Percentiles rank a stretch among this genome's conserved stretches.
Conservation (phyloP, 2,797 vertebrate genomes). For the Coluber constrictor region DNA sequence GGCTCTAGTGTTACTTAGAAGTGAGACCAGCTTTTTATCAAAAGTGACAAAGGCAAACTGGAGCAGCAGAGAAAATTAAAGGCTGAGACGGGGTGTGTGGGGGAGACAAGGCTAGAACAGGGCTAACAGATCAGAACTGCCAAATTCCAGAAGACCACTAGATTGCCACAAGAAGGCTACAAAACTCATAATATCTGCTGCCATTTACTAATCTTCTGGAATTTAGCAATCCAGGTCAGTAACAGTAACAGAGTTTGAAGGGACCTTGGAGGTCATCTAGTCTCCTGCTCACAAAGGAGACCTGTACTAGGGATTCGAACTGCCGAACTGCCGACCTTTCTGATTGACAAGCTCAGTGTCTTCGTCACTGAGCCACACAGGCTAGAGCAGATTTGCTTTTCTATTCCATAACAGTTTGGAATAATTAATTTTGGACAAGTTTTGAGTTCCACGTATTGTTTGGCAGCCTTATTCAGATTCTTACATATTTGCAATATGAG, state of each 20-base stretch:
- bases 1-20: background rate
- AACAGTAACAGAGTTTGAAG: too few relatives aligned
- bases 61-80: background rate
- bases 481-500: background rate
- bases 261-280: too few relatives aligned
- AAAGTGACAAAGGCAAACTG: background rate
- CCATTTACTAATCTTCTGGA: background rate
- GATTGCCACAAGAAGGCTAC: background rate
- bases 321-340: too few relatives aligned
- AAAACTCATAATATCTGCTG: background rate
- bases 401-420: background rate
- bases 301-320: too few relatives aligned
- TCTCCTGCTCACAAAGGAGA: too few relatives aligned
- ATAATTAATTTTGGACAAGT: background rate
- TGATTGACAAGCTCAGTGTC: too few relatives aligned
- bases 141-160: background rate
- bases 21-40: background rate
- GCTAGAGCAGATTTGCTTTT: background rate
- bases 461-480: background rate
- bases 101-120: background rate
- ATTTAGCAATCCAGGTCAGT: background rate
- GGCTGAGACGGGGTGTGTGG: fast-evolving
- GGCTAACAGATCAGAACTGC: background rate
- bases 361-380: background rate
- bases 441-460: background rate